A percentile compares a stretch with the other conserved stretches of the same genome.
phyloP scores from a whole-genome alignment of 2,797 vertebrate species.

The Staurois parvus region DNA sequence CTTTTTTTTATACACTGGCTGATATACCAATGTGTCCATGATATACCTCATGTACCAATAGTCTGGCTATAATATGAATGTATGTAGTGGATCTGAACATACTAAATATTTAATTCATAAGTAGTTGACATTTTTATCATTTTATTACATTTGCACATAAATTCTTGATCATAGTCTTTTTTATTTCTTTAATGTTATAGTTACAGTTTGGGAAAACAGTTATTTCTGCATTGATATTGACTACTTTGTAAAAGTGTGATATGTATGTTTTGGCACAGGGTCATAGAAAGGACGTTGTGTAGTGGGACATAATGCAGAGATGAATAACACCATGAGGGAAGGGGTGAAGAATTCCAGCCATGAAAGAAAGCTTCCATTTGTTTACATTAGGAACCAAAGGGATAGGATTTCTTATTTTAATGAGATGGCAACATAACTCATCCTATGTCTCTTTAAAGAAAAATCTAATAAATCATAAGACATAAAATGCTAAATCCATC shows the following conservation, averaged over 20 bases:
- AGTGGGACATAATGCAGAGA: neutral
- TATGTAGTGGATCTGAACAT: too few relatives aligned
- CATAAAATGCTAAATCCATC: neutral
- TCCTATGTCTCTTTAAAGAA: neutral
- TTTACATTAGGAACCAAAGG: constrained; percentile 26
- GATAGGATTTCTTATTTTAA: constrained; percentile 4
- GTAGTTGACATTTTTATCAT: too few relatives aligned
- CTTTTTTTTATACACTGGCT: too few relatives aligned
- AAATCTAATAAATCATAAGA: constrained; percentile 13
- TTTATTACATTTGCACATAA: too few relatives aligned
- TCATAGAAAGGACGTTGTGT: constrained; percentile 10
- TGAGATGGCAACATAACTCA: neutral
- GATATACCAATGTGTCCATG: too few relatives aligned
- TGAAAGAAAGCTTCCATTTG: neutral
- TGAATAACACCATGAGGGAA: constrained; percentile 23
- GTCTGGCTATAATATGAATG: too few relatives aligned
- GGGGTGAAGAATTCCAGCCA: constrained; percentile 27
- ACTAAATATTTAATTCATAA: too few relatives aligned
- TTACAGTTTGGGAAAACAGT: too few relatives aligned
- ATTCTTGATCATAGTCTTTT: too few relatives aligned
- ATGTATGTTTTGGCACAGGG: constrained; percentile 22
- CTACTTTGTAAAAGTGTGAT: neutral
- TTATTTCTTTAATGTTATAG: too few relatives aligned
- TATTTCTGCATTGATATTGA: neutral
- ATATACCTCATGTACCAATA: too few relatives aligned